Conservation (phyloP, 2,888 invertebrate genomes). For the Geophilus truncorum region DNA sequence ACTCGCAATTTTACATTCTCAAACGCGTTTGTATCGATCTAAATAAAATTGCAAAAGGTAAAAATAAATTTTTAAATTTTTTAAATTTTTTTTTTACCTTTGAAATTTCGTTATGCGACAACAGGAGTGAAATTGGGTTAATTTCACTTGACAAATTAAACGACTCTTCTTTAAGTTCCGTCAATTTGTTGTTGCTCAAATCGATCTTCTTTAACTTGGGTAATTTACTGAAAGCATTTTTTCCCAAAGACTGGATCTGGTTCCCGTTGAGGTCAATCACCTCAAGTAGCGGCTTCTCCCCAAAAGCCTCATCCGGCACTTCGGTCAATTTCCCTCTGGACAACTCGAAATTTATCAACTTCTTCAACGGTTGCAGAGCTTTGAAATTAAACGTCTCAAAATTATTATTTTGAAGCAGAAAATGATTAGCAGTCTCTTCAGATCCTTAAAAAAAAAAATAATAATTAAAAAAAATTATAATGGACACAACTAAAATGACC, state of each 20-base stretch:
- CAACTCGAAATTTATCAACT: slow-evolving; percentile 9
- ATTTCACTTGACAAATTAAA: not conserved
- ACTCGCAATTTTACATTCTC: too few relatives aligned
- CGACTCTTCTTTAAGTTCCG: not conserved
- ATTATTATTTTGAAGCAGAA: not conserved
- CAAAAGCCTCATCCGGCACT: slow-evolving; percentile 8
- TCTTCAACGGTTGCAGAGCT: not conserved
- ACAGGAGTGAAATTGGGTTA: not conserved
- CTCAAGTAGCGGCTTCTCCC: not conserved
- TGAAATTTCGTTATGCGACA: not conserved
- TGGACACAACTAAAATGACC: not conserved
- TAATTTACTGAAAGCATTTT: slow-evolving; percentile 6
- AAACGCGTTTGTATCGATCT: too few relatives aligned
- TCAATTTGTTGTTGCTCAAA: not conserved
- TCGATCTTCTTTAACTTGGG: not conserved
- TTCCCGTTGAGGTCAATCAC: not conserved
- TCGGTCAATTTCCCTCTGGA: not conserved
- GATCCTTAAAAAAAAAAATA: not conserved
- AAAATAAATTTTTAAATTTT: too few relatives aligned
- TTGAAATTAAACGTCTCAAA: slow-evolving; percentile 19
- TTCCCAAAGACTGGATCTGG: not conserved
- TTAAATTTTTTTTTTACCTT: not conserved
- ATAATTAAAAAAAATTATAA: not conserved
- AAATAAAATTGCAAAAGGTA: too few relatives aligned
- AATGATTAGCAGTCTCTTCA: not conserved